phyloP scores from a whole-genome alignment of 2,797 vertebrate genomes.

The Cryptoblepharus egeriae region DNA sequence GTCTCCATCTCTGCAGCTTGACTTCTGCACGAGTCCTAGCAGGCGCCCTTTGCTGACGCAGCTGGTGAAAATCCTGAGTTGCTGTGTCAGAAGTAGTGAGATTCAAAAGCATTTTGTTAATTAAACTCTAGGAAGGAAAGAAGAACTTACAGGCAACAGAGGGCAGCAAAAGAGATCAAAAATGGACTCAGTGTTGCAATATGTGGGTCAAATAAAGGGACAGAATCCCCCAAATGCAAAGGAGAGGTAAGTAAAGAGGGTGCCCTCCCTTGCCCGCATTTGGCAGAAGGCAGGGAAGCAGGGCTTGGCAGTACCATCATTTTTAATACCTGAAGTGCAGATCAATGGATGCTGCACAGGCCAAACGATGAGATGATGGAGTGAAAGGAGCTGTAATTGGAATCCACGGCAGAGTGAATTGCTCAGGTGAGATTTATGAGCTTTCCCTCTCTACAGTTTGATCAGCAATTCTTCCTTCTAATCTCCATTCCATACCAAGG shows the following conservation, averaged over 20 bases:
- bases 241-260: slow-evolving; percentile 27
- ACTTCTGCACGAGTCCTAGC: no score
- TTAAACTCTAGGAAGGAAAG: background rate
- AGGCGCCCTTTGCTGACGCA: no score
- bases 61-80: no score
- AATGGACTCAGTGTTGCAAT: slow-evolving; percentile 3
- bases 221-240: slow-evolving; percentile 15
- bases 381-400: slow-evolving; percentile 25
- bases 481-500: background rate
- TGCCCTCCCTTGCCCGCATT: accelerated
- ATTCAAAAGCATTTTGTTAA: slow-evolving; percentile 56
- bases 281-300: slow-evolving; percentile 13
- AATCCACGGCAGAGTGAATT: slow-evolving; percentile 20
- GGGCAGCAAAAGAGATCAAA: background rate
- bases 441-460: slow-evolving; percentile 19
- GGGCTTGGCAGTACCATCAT: slow-evolving; percentile 19
- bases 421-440: slow-evolving; percentile 19
- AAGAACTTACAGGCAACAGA: slow-evolving; percentile 11
- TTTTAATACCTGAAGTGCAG: slow-evolving; percentile 15
- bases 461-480: slow-evolving; percentile 14
- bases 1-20: no score
- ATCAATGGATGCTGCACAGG: background rate
- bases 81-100: slow-evolving; percentile 45
- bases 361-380: slow-evolving; percentile 30
- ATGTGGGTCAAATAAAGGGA: slow-evolving; percentile 32